Base-by-base conservation (phyloP, 2,797 vertebrate species). In the Benthosema pterotum region DNA sequence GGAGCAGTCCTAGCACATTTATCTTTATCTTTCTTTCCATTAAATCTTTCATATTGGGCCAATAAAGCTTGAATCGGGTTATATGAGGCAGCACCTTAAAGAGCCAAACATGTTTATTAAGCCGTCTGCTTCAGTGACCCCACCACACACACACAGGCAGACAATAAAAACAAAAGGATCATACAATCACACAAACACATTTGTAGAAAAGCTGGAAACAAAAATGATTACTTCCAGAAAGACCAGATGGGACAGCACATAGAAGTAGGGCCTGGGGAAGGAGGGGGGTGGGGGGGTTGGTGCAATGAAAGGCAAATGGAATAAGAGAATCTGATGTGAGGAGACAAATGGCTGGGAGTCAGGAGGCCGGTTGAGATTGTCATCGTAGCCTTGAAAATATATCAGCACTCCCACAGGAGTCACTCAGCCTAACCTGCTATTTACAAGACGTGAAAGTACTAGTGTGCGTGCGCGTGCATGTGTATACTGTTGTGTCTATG, bases 11-110 rank as follows among this genome's bases (percentile, higher is more conserved):
- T 52, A 45, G 62, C 67, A 38, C 16, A 2, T 68, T 67, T 51
- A 60, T 19, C 55, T 71, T 63, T 71, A 67, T 74, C 72, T 83
- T 74, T 65, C 71, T 77, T 83, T 75, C 78, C 49, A 77, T 70
- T 79, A 69, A 79, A 52, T 71, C 61, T 70, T 51, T 72, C 82
- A 68, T 60, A 1, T 63, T 4, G 68, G 66, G 54, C 61, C 75
- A 83, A 79, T 85, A 84, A 84, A 71, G 65, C 63, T 64, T 2
- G 66, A 80, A 77, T 80, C 32, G 32, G 61, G 57, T 80, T 80
- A 80, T 80, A 80, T 68, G 65, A 78, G 60, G 69, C 13, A 16
- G 60, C 19, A 56, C 63, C 59, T 38, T 60, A 14, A 74, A 3
- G 52, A 71, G 65, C 55, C 9, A 32, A 65, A 67, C 63, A 71